Evolutionary conservation across 2,888 invertebrate species (phyloP).

Genomic region (Amphipoea oculea): DNA sequence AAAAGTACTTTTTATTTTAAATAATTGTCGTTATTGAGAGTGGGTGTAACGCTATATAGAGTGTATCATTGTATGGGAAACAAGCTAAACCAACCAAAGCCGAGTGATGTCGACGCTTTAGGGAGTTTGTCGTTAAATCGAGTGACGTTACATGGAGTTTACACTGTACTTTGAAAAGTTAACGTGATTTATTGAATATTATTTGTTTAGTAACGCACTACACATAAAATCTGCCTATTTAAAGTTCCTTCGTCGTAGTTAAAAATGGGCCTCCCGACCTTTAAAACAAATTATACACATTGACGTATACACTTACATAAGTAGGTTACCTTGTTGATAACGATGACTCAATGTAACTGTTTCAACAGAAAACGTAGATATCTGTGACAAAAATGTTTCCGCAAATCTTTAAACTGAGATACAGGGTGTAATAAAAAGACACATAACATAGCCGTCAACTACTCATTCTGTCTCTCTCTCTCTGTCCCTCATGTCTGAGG

Average conservation of each 20-base stretch:
- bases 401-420: constrained; percentile 20
- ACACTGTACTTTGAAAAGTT: not conserved
- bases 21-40: too few species aligned
- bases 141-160: too few species aligned
- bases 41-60: too few species aligned
- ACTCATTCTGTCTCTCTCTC: too few species aligned
- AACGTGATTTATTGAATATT: not conserved
- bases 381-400: constrained; percentile 37
- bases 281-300: constrained; percentile 30
- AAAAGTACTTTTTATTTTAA: too few species aligned
- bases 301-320: constrained; percentile 38
- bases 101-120: too few species aligned
- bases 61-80: too few species aligned
- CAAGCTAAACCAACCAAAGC: too few species aligned
- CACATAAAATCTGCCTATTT: not conserved
- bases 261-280: constrained; percentile 47
- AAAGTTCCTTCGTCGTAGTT: constrained; percentile 8
- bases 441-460: not conserved
- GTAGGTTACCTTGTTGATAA: constrained; percentile 46
- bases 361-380: constrained; percentile 22
- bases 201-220: not conserved
- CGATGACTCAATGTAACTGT: constrained; percentile 45
- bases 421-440: not conserved
- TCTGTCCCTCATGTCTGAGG: too few species aligned
- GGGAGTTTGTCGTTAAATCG: too few species aligned